Evolutionary conservation across 2,888 invertebrate genomes (phyloP).

Genomic region (Eremobia ochroleuca): DNA sequence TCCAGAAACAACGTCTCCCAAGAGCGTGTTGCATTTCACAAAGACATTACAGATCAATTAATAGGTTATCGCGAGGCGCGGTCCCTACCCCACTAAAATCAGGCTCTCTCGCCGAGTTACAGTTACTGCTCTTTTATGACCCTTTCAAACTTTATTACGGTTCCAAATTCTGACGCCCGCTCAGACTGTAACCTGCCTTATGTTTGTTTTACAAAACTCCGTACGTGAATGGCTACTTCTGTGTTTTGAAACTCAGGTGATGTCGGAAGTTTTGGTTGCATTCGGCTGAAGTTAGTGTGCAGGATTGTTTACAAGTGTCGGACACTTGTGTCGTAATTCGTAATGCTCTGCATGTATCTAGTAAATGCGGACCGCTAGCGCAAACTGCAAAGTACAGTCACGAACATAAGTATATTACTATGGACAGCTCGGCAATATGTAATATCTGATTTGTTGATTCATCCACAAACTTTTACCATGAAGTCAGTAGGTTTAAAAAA

Average conservation of each 20-base stretch:
- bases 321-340: conserved; percentile 43
- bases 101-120: conserved; percentile 87
- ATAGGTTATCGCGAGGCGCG: conserved; percentile 85
- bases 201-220: conserved; percentile 85
- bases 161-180: conserved; percentile 84
- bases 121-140: conserved; percentile 91
- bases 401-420: background rate
- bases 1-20: conserved; percentile 18
- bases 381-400: background rate
- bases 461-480: background rate
- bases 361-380: background rate
- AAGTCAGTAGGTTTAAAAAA: too few species aligned
- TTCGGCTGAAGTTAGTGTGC: conserved; percentile 33
- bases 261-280: conserved; percentile 63
- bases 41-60: conserved; percentile 86
- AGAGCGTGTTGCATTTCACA: conserved; percentile 60
- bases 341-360: background rate
- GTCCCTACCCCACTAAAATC: conserved; percentile 88
- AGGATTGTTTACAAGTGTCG: conserved; percentile 34
- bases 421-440: background rate
- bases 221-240: conserved; percentile 70
- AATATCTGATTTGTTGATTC: background rate
- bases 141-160: conserved; percentile 91
- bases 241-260: conserved; percentile 59
- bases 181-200: conserved; percentile 75